These are phyloP conservation scores for Alcedo quadribrachys DNA, from an alignment of 2,797 vertebrate species.

Conservation along the genomic window DNA sequence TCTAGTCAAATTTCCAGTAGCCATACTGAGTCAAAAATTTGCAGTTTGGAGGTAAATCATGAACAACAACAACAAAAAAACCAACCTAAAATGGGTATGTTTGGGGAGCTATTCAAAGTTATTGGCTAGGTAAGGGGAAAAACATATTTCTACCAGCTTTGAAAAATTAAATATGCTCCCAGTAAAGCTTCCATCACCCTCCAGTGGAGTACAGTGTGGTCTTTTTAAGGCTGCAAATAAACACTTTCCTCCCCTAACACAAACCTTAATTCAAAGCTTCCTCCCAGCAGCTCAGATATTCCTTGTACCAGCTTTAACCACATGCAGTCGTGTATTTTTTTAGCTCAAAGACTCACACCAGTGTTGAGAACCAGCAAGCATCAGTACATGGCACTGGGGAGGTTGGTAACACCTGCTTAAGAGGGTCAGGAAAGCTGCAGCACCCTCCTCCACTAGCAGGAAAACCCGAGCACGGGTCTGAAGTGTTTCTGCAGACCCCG, in stretches of 20 bases:
- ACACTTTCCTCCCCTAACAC: background rate
- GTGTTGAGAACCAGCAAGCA: background rate
- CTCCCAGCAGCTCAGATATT: background rate
- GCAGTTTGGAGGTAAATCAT: background rate
- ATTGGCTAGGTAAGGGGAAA: background rate
- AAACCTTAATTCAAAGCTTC: background rate
- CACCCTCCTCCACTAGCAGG: background rate
- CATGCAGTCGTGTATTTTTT: background rate
- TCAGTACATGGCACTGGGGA: background rate
- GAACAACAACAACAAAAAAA: background rate
- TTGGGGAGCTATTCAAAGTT: background rate
- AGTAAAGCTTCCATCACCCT: slow-evolving; percentile 1
- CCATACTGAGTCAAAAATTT: background rate
- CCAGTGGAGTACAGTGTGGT: background rate
- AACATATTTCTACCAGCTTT: background rate
- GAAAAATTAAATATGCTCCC: slow-evolving; percentile 26
- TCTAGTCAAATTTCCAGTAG: background rate
- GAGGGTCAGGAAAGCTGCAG: background rate
- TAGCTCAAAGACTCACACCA: background rate
- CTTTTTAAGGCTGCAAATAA: background rate
- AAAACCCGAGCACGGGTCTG: background rate
- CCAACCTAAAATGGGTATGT: background rate
- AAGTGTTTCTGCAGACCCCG: background rate
- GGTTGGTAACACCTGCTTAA: background rate
- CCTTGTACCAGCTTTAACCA: background rate